A percentile compares a stretch with the other conserved stretches of the same genome.
These are phyloP conservation scores for Drosophila pachea DNA, from an alignment of 1,140 invertebrate genomes.

Conservation along the genomic window DNA sequence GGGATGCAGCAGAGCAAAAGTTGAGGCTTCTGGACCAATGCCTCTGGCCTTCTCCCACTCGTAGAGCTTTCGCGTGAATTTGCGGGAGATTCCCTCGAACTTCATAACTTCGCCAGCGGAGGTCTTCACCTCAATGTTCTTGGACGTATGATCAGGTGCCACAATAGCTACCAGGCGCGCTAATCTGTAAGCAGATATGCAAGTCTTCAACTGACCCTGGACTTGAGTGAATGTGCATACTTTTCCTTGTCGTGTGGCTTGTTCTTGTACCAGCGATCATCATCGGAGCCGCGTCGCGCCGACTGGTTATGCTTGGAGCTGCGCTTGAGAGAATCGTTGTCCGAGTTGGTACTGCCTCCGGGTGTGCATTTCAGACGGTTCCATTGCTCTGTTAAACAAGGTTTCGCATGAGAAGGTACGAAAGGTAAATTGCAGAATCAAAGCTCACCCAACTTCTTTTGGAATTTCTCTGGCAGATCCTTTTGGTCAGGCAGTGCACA, in stretches of 20 bases:
- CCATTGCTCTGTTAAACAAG: conserved; percentile 81
- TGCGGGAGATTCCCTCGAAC: conserved; percentile 91
- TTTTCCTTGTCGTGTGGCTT: conserved; percentile 75
- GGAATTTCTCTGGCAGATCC: conserved; percentile 84
- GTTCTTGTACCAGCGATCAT: conserved; percentile 72
- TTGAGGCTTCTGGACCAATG: conserved; percentile 89
- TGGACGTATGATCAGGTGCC: conserved; percentile 80
- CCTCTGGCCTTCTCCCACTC: conserved; percentile 93
- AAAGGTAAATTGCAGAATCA: not conserved
- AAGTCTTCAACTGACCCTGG: not conserved
- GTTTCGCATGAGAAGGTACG: not conserved
- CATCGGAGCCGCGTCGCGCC: conserved; percentile 60
- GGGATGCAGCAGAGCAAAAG: conserved; percentile 86
- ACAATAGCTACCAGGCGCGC: conserved; percentile 83
- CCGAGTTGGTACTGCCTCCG: conserved; percentile 52
- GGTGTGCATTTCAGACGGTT: conserved; percentile 81
- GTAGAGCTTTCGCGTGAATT: conserved; percentile 92
- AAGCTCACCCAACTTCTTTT: conserved; percentile 82
- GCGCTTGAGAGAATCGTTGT: conserved; percentile 70
- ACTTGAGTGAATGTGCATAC: conserved; percentile 7
- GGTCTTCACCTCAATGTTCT: conserved; percentile 89
- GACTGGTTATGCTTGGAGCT: conserved; percentile 55
- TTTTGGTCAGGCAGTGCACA: conserved; percentile 80
- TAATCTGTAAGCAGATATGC: conserved; percentile 77
- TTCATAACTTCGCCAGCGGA: conserved; percentile 87